Base-by-base conservation (phyloP, 2,113 vertebrate genomes). In the Himantopus leucocephalus region DNA sequence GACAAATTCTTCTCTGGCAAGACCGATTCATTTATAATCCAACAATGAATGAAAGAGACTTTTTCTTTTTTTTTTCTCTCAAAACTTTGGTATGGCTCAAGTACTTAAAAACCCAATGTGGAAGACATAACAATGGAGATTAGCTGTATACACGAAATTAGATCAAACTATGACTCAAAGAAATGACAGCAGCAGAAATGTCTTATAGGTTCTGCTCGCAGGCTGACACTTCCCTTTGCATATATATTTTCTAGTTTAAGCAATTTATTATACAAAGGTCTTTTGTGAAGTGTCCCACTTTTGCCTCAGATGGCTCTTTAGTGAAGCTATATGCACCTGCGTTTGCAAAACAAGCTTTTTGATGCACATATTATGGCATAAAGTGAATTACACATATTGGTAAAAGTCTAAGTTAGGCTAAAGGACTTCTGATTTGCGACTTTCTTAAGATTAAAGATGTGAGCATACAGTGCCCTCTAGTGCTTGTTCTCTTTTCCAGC, bases 381-480 rank as follows among this genome's bases (percentile, higher is more conserved):
- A 39, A 67, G 45, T 20, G 41, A 55, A 55, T 53, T 29, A 34
- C 35, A 64, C 12, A 41, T 27, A 75, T 15, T 8, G 24, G 9
- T 39, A 60, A 78, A 76, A 43, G 12, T 30, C 39, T 45, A 8
- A 84, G 47, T 19, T 29, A 50, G n/a, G 50, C 8, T 73, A 22
- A 71, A 43, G 34, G 52, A 8, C 9, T 75, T 75, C 2, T 3
- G 8, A 12, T 4, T 29, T 32, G 11, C 6, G 14, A 13, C 43
- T 50, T 43, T 29, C 26, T 72, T 14, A 63, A 39, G n/a, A 43
- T 41, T 37, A 58, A n/a, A 84, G 20, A 35, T 20, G 0, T 14
- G 63, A 83, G 53, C 53, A 17, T 30, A 32, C 13, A 48, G 66
- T 34, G 95, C 94, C 96, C 97, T 96, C 97, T 97, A 87, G 91